phyloP scores from a whole-genome alignment of 2,113 vertebrate genomes.

The Equus przewalskii region DNA sequence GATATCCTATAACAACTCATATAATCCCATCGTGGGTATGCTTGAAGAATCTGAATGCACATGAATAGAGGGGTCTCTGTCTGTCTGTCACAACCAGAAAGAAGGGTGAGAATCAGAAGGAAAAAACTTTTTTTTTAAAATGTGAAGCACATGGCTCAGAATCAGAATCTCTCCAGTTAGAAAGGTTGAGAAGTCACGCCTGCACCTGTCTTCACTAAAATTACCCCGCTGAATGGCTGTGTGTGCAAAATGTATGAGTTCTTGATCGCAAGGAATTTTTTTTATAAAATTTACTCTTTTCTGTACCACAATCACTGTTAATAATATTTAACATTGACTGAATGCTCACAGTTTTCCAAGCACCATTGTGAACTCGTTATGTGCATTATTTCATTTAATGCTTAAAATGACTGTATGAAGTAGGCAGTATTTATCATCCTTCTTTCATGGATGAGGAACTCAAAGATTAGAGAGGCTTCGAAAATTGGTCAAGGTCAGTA shows the following conservation, averaged over 20 bases:
- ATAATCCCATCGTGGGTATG: background rate
- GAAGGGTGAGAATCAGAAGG: background rate
- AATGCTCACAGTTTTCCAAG: background rate
- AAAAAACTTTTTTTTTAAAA: background rate
- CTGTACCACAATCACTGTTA: background rate
- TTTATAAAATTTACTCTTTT: background rate
- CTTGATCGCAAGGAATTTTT: conserved; percentile 18
- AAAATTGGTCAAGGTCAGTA: background rate
- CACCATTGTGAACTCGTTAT: background rate
- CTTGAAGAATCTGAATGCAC: background rate
- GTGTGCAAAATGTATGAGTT: background rate
- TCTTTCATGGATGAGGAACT: background rate
- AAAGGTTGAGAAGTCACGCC: background rate
- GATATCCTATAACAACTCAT: background rate
- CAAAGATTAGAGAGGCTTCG: conserved; percentile 3
- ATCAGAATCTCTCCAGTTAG: background rate
- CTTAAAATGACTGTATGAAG: background rate
- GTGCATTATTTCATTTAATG: background rate
- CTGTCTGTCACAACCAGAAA: background rate
- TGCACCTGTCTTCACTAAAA: background rate
- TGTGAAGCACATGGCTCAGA: background rate
- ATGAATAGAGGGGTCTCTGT: background rate
- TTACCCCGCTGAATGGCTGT: background rate
- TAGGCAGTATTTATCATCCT: background rate
- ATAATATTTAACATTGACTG: background rate